These are phyloP conservation scores for Magallana nippona DNA, from an alignment of 2,888 invertebrate genomes.

Conservation along the genomic window DNA sequence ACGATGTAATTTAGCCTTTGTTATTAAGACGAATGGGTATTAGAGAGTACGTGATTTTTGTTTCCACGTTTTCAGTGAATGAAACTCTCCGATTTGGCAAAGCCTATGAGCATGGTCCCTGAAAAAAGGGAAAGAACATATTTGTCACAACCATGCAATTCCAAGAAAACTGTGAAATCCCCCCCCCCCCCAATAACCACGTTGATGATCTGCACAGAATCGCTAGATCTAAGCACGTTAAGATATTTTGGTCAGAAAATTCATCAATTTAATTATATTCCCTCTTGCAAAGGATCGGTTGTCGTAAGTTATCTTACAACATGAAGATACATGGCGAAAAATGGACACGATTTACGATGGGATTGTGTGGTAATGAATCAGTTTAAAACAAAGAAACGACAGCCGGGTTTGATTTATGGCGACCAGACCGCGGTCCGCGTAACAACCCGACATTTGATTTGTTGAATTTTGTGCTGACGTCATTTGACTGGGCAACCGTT, in stretches of 20 bases:
- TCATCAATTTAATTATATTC: no score
- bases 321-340: background rate
- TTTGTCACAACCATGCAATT: no score
- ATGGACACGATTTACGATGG: background rate
- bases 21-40: background rate
- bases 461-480: background rate
- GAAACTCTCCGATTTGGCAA: background rate
- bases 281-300: no score
- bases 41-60: background rate
- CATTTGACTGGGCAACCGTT: background rate
- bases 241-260: no score
- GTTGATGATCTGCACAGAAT: no score
- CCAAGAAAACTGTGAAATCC: no score
- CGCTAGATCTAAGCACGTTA: no score
- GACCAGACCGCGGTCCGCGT: background rate
- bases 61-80: background rate
- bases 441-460: background rate
- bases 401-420: background rate
- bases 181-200: no score
- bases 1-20: background rate
- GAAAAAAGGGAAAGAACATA: background rate
- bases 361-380: background rate
- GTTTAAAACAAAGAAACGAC: background rate
- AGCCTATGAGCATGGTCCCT: background rate
- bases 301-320: no score